These are phyloP conservation scores for Varanus komodoensis DNA, from an alignment of 2,113 vertebrate species.

Conservation along the genomic window DNA sequence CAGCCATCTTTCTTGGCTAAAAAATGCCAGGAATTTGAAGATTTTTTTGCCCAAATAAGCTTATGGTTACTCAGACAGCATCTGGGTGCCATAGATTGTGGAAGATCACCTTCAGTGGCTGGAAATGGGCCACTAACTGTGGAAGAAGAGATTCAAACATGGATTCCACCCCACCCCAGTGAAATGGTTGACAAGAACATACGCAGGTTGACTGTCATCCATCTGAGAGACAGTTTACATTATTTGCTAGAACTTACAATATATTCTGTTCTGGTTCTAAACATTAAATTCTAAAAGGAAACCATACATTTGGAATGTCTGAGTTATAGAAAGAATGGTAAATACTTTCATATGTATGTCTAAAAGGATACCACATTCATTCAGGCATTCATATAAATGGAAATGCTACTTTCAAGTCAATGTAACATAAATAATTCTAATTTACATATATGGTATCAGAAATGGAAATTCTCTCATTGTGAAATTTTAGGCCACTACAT, in stretches of 20 bases:
- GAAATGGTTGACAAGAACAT: not conserved
- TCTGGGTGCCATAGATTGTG: too few species aligned
- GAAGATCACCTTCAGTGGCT: too few species aligned
- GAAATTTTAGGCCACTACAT: not conserved
- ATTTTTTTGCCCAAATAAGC: too few species aligned
- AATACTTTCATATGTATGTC: not conserved
- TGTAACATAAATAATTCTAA: not conserved
- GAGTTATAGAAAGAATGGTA: conserved; percentile 10
- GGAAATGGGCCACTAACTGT: too few species aligned
- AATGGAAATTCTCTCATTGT: conserved; percentile 13
- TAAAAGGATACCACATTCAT: not conserved
- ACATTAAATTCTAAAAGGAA: conserved; percentile 5
- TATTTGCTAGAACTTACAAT: not conserved
- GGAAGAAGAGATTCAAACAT: too few species aligned
- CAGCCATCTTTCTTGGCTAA: too few species aligned
- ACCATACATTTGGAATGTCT: conserved; percentile 2
- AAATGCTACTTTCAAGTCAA: not conserved
- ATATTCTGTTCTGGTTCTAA: not conserved
- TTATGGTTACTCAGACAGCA: too few species aligned
- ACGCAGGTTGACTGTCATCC: not conserved
- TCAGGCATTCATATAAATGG: conserved; percentile 7
- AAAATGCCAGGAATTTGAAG: too few species aligned
- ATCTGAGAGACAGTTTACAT: not conserved
- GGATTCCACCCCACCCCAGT: too few species aligned
- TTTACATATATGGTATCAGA: not conserved